These are phyloP conservation scores for Mugil cephalus DNA, from an alignment of 2,113 vertebrate species.

Conservation along the genomic window DNA sequence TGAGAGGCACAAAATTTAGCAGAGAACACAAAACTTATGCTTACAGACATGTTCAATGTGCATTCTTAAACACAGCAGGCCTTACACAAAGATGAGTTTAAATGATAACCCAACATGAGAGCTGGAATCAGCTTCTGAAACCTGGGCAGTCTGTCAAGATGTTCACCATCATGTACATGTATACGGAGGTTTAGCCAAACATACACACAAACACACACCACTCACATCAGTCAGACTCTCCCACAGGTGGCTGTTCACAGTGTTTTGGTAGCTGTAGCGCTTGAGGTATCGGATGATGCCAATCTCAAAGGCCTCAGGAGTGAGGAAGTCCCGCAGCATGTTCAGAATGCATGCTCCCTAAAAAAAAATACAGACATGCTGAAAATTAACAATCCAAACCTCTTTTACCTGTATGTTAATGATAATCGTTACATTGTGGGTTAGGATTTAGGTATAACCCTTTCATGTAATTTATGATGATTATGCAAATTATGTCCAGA, in stretches of 20 bases:
- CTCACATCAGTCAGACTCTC: conserved; percentile 89
- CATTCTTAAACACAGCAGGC: not conserved
- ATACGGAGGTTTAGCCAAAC: too few species aligned
- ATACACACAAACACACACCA: conserved; percentile 15
- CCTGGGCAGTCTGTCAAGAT: not conserved
- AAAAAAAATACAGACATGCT: not conserved
- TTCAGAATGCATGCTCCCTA: conserved; percentile 93
- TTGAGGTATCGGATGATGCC: conserved; percentile 89
- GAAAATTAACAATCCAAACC: not conserved
- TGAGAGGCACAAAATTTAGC: not conserved
- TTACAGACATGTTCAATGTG: not conserved
- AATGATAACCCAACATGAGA: not conserved
- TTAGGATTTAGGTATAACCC: too few species aligned
- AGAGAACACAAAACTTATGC: not conserved
- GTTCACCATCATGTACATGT: not conserved
- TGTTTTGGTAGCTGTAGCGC: conserved; percentile 91
- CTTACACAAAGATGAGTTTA: not conserved
- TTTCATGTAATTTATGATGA: too few species aligned
- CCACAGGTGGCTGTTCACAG: conserved; percentile 90
- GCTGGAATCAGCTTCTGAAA: not conserved
- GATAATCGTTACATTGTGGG: too few species aligned
- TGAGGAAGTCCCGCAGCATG: conserved; percentile 91
- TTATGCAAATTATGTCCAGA: not conserved
- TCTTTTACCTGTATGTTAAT: too few species aligned
- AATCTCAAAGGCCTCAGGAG: conserved; percentile 87